Base-by-base conservation (phyloP, 2,797 vertebrate species). In the Paedocypris micromegethes region DNA sequence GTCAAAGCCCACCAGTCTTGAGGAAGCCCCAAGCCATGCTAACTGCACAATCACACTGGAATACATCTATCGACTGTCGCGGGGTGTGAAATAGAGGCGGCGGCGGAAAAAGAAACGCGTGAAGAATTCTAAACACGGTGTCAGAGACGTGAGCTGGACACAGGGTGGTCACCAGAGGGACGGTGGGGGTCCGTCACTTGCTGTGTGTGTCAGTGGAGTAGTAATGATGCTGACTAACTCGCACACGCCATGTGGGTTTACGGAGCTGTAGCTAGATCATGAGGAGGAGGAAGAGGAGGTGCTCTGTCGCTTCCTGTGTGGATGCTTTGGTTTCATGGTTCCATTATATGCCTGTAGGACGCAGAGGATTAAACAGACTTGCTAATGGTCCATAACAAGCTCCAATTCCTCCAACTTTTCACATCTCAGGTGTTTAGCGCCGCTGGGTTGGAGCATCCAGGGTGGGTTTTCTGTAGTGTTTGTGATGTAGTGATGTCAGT, bases 31-130 rank as follows among this genome's bases (percentile, higher is more conserved):
- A n/a, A n/a, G n/a, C n/a, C n/a, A n/a, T n/a, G n/a, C n/a, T n/a
- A n/a, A n/a, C n/a, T n/a, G n/a, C n/a, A n/a, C n/a, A n/a, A n/a
- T n/a, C n/a, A n/a, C n/a, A n/a, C n/a, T n/a, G n/a, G n/a, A n/a
- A n/a, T n/a, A n/a, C n/a, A n/a, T n/a, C n/a, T n/a, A n/a, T n/a
- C n/a, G n/a, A n/a, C 47, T 57, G 54, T 37, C 6, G 40, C 54
- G 60, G 68, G 66, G 68, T 58, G 68, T 58, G 64, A 52, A 53
- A 59, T 58, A 44, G 61, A 70, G 9, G 45, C n/a, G 2, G 39
- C 45, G 38, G 9, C 6, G 5, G 3, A 37, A 7, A 23, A 23
- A 23, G 23, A n/a, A 66, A 50, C 50, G 55, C 44, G 45, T 5
- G 39, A 5, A 42, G 55, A 58, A 66, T 66, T 45, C 43, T 5